Evolutionary conservation across 2,888 invertebrate genomes (phyloP).

Genomic region (Sipha maydis): DNA sequence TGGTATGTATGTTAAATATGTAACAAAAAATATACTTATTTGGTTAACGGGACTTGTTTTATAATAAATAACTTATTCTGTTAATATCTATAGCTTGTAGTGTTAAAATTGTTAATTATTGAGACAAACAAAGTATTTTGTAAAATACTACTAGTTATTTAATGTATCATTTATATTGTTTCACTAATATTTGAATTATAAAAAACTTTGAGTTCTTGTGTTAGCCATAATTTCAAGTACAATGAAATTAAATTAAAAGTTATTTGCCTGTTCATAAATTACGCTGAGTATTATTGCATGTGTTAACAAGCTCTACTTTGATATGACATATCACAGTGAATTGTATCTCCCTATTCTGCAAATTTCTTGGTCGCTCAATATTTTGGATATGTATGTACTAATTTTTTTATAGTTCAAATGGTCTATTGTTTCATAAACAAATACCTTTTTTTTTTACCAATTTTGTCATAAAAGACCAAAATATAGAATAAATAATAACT

Average conservation of each 20-base stretch:
- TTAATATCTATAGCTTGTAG: background rate
- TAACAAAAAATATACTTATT: background rate
- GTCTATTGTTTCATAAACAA: background rate
- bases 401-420: background rate
- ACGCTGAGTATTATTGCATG: background rate
- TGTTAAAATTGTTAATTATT: background rate
- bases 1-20: background rate
- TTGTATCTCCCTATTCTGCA: background rate
- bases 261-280: background rate
- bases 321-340: background rate
- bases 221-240: background rate
- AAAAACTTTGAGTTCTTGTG: background rate
- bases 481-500: background rate
- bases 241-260: background rate
- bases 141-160: background rate
- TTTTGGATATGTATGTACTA: background rate
- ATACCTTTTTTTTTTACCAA: background rate
- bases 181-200: background rate
- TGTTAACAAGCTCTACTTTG: background rate
- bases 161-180: background rate
- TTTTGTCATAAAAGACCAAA: background rate
- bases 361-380: background rate
- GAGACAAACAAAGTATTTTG: background rate
- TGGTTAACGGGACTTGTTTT: background rate
- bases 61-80: background rate